phyloP scores from a whole-genome alignment of 2,797 vertebrate genomes.

The Lutjanus argentimaculatus region DNA sequence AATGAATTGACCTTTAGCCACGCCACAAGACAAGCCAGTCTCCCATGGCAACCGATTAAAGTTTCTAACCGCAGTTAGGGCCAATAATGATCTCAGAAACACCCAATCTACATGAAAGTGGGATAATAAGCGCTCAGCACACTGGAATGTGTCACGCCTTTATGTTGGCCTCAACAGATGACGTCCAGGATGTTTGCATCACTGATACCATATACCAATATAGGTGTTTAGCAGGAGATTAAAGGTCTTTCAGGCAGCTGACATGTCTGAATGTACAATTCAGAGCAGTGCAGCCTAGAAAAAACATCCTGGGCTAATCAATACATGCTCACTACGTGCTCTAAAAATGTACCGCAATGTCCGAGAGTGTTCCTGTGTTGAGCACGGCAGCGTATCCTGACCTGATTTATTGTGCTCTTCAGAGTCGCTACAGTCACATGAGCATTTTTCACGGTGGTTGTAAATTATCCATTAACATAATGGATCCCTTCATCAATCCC shows the following conservation, averaged over 20 bases:
- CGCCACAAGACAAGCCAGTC: conserved; percentile 25
- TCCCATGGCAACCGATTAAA: conserved; percentile 54
- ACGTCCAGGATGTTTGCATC: not conserved
- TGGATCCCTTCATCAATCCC: conserved; percentile 44
- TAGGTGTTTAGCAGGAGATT: conserved; percentile 1
- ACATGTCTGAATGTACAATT: not conserved
- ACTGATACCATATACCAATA: not conserved
- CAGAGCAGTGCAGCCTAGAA: not conserved
- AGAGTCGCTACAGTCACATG: conserved; percentile 51
- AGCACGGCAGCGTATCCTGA: conserved; percentile 16
- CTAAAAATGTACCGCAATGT: conserved; percentile 41
- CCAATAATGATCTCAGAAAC: conserved; percentile 30
- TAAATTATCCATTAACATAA: conserved; percentile 74
- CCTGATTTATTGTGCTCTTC: conserved; percentile 59
- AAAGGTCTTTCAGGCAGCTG: not conserved
- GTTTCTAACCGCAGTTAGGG: not conserved
- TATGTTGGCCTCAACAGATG: not conserved
- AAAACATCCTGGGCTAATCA: conserved; percentile 34
- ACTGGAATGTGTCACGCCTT: not conserved
- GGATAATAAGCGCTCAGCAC: not conserved
- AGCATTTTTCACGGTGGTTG: conserved; percentile 53
- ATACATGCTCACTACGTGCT: conserved; percentile 22
- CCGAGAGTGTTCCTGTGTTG: conserved; percentile 33
- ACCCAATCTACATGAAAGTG: conserved; percentile 8
- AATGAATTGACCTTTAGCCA: conserved; percentile 61